Evolutionary conservation across 2,888 invertebrate genomes (phyloP), one percentile per base, ranked within the genome.

Genomic region (Caenorhabditis wallacei): DNA sequence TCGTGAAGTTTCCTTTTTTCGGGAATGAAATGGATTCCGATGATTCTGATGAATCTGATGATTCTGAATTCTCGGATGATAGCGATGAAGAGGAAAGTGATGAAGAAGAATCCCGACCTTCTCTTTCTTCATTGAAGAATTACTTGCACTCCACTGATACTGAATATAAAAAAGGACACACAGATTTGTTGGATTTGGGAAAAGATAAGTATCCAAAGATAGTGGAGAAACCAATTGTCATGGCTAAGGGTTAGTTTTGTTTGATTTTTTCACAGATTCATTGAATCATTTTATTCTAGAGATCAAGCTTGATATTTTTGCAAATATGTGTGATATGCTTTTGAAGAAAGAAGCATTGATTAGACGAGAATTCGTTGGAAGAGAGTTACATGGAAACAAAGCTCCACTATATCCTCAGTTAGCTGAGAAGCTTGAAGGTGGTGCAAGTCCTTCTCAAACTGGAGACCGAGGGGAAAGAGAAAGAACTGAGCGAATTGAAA

Each of bases 341-440:
- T 79, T 74, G 35, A 20, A 18, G 13, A 74, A 75, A 18, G 79
- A 76, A 18, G 8, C 35, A 0, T 40, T 57, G 22, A 71, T 64
- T 2, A n/a, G 79, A 13, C 40, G 83, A 26, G 83, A 83, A 10
- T 83, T 83, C 26, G 83, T 80, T 40, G 83, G 83, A n/a, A 59
- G 83, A 43, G 83, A 74, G 48, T 22, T 20, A 7, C 64, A 69
- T 26, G 83, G 83, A 35, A 56, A 64, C 35, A 83, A 70, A 18
- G 83, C 83, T 16, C 54, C 51, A 22, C 66, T 83, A 11, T 83
- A 83, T 26, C 56, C 48, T 13, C 53, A 75, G 8, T 43, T 82
- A 3, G 48, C 26, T 1, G 54, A 48, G 20, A 56, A 70, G 26
- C 43, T 53, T 8, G 66, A 40, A 8, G 40, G 26, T 13, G 53